Base-by-base conservation (phyloP, 2,113 vertebrate species). In the Arothron firmamentum region DNA sequence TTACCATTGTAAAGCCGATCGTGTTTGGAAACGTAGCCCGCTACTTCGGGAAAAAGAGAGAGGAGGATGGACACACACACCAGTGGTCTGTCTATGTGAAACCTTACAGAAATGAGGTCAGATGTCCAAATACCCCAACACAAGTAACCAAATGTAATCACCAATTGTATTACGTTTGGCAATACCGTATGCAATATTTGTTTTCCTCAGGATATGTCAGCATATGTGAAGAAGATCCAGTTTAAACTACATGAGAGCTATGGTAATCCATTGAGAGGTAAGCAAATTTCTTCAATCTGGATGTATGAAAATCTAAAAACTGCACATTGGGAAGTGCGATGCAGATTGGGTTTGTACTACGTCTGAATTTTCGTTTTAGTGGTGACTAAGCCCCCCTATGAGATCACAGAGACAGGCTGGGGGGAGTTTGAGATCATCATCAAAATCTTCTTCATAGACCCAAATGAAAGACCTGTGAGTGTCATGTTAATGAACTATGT, bases 351-450 rank as follows among this genome's bases (percentile, higher is more conserved):
- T 6, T n/a, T 49, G n/a, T 13, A 18, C n/a, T 3, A n/a, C 2
- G 18, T 49, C n/a, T 49, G 10, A 18, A 72, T 74, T 46, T 65
- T 5, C 21, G 0, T 83, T 88, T 61, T 80, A 99, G 97, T 99
- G 81, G 97, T 98, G 70, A 98, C 97, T 6, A 99, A 99, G 72
- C 96, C 97, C 53, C 97, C 97, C 0, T 99, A 99, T 77, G 97
- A 99, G 89, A 99, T 99, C 50, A 97, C 97, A 1, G 97, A 99
- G 88, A 99, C 97, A 0, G 97, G 97, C 56, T 99, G 96, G 97
- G 96, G 96, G 53, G 96, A 99, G 93, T 99, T 99, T 47, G 97
- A 99, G 91, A 98, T 99, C 71, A 97, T 97, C 81, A 93, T 99
- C 63, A 99, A 98, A 88, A 97, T 99, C 85, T 98, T 98, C 88